Evolutionary conservation across 2,888 invertebrate species (phyloP).

Genomic region (Arge pagana): DNA sequence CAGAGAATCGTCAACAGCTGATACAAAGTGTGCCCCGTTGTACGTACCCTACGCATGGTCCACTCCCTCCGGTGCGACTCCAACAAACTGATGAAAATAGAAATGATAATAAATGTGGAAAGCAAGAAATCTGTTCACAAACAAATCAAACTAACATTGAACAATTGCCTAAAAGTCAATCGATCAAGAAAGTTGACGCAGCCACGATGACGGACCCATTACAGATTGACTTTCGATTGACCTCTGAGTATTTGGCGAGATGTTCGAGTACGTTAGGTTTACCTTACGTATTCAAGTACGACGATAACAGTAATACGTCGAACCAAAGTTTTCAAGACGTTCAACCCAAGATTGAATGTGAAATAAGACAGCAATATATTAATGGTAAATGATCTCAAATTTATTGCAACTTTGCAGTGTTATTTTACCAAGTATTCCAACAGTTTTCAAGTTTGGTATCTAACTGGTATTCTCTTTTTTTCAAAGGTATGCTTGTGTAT

Average conservation of each 20-base stretch:
- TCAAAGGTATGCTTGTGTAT: constrained; percentile 49
- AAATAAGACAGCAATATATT: constrained; percentile 50
- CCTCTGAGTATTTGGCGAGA: constrained; percentile 52
- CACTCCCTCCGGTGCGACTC: constrained; percentile 21
- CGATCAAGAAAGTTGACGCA: constrained; percentile 52
- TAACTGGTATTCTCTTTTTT: not conserved
- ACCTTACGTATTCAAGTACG: constrained; percentile 50
- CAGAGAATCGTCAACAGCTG: constrained; percentile 40
- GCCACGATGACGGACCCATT: constrained; percentile 56
- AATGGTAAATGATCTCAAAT: constrained; percentile 41
- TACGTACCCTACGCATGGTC: constrained; percentile 40
- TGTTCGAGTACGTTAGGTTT: constrained; percentile 51
- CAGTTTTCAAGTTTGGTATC: not conserved
- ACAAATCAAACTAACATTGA: constrained; percentile 43
- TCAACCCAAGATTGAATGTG: constrained; percentile 48
- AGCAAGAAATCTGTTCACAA: constrained; percentile 46
- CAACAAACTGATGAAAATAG: constrained; percentile 52
- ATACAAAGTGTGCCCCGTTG: constrained; percentile 40
- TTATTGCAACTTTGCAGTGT: not conserved
- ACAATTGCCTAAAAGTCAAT: constrained; percentile 49
- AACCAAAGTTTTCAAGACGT: constrained; percentile 43
- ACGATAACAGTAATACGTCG: constrained; percentile 43
- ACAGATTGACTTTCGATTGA: constrained; percentile 52
- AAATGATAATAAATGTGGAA: constrained; percentile 50
- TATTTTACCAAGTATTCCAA: not conserved